Evolutionary conservation across 1,140 invertebrate genomes (phyloP).

Genomic region (Maniola jurtina): DNA sequence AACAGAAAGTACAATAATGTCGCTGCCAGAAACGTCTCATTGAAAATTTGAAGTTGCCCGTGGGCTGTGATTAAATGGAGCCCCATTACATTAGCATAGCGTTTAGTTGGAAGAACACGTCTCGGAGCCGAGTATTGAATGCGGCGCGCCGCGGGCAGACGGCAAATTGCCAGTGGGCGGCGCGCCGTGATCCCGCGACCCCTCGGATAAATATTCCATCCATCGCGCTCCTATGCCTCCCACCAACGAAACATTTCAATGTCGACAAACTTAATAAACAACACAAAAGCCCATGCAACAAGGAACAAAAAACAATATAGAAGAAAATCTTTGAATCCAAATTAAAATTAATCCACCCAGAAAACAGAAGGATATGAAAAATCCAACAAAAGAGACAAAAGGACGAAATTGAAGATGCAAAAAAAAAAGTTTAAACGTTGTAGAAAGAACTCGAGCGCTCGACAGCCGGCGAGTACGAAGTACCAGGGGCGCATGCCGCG

Average conservation of each 20-base stretch:
- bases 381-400: constrained; percentile 62
- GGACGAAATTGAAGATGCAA: constrained; percentile 48
- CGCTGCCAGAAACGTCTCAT: constrained; percentile 59
- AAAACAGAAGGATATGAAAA: constrained; percentile 71
- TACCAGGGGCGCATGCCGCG: constrained; percentile 57
- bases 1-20: constrained; percentile 13
- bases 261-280: constrained; percentile 36
- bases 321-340: constrained; percentile 53
- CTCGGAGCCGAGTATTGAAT: constrained; percentile 44
- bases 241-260: constrained; percentile 43
- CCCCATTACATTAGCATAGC: constrained; percentile 75
- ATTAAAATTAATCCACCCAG: constrained; percentile 71
- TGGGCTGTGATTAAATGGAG: constrained; percentile 71
- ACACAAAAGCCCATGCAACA: constrained; percentile 38
- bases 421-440: constrained; percentile 46
- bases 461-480: constrained; percentile 36
- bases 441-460: constrained; percentile 39
- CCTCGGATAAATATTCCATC: constrained; percentile 64
- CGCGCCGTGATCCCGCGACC: constrained; percentile 66
- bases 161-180: constrained; percentile 70
- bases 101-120: constrained; percentile 68
- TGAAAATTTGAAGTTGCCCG: constrained; percentile 70
- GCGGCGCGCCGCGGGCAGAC: constrained; percentile 50
- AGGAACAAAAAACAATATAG: constrained; percentile 24
- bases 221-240: constrained; percentile 40